phyloP scores from a whole-genome alignment of 2,888 invertebrate genomes.

The Galeruca laticollis region DNA sequence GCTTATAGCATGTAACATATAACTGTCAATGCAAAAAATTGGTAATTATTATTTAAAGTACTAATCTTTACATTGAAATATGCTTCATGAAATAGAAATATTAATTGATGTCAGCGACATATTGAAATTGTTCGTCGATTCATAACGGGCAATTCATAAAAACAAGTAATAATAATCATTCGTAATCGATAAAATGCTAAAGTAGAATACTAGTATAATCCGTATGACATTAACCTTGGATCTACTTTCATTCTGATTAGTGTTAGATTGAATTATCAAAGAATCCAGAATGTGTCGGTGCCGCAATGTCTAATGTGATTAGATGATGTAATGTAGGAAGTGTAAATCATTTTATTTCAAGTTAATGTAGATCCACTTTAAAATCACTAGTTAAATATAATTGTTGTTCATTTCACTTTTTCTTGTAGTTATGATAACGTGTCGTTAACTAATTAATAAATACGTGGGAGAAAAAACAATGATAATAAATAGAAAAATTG shows the following conservation, averaged over 20 bases:
- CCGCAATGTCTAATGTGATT: neutral
- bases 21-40: too few species aligned
- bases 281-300: constrained; percentile 2
- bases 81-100: too few species aligned
- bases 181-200: neutral
- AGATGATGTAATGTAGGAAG: neutral
- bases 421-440: neutral
- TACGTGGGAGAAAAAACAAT: neutral
- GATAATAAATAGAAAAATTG: too few species aligned
- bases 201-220: neutral
- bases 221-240: neutral
- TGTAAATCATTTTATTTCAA: neutral
- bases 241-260: neutral
- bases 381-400: neutral
- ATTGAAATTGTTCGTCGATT: neutral
- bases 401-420: neutral
- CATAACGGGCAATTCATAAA: neutral
- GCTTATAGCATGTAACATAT: too few species aligned
- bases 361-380: neutral
- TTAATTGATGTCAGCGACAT: too few species aligned
- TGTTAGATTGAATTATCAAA: neutral
- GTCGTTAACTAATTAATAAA: neutral
- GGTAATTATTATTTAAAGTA: too few species aligned
- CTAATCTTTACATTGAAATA: too few species aligned
- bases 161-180: neutral